Conservation (phyloP, 2,888 invertebrate species). For the Leucophenga montana region DNA sequence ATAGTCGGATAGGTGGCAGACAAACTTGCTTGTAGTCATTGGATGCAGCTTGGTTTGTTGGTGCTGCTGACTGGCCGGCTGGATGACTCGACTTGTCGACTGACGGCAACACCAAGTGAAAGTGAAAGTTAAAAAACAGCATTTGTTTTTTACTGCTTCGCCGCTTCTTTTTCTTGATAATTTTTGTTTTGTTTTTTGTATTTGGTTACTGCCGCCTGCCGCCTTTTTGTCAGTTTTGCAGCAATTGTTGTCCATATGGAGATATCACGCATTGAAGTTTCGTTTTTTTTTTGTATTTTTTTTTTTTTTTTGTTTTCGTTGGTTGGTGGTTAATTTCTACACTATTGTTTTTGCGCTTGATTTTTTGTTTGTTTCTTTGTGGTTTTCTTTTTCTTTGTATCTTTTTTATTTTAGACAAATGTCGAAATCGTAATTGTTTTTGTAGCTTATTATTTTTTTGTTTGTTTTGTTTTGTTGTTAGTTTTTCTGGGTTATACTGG, state of each 20-base stretch:
- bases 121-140: conserved; percentile 58
- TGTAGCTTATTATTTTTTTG: neutral
- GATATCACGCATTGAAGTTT: neutral
- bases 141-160: conserved; percentile 25
- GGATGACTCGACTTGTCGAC: conserved; percentile 4
- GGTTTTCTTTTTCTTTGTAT: conserved; percentile 10
- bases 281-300: too few species aligned
- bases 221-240: neutral
- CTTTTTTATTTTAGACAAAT: neutral
- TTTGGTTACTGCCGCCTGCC: neutral
- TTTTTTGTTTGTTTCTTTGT: conserved; percentile 28
- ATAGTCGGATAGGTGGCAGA: conserved; percentile 16
- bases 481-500: conserved; percentile 15
- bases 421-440: conserved; percentile 26
- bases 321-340: conserved; percentile 22
- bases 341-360: conserved; percentile 12
- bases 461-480: neutral
- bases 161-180: conserved; percentile 46
- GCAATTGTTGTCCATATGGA: neutral
- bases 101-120: conserved; percentile 52
- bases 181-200: conserved; percentile 18
- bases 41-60: conserved; percentile 32
- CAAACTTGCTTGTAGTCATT: conserved; percentile 33
- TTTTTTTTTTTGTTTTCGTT: conserved; percentile 17
- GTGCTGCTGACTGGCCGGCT: conserved; percentile 17